A percentile compares a stretch with the other conserved stretches of the same genome.
phyloP scores from a whole-genome alignment of 2,797 vertebrate genomes.

The Liparis tanakae region DNA sequence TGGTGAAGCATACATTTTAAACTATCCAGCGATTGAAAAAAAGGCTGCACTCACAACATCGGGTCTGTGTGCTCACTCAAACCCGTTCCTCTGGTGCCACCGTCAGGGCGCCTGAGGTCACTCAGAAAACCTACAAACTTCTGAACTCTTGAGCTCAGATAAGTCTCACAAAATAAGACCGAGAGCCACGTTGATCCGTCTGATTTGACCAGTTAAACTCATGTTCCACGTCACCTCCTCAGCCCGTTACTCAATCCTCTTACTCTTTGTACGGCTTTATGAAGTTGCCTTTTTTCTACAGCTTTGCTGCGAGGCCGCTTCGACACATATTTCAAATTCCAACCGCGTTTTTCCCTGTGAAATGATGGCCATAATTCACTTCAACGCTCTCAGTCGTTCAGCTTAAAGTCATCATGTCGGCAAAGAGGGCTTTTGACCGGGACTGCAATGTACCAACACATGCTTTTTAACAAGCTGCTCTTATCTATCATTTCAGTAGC shows the following conservation, averaged over 20 bases:
- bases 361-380: constrained; percentile 11
- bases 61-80: background rate
- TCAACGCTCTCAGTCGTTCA: background rate
- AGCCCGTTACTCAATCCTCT: background rate
- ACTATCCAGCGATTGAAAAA: background rate
- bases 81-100: constrained; percentile 54
- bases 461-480: background rate
- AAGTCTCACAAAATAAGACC: background rate
- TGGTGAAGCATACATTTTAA: background rate
- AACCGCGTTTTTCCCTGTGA: constrained; percentile 7
- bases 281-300: background rate
- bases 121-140: background rate
- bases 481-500: background rate
- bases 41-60: background rate
- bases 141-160: background rate
- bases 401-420: constrained; percentile 19
- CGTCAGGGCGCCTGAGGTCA: constrained; percentile 44
- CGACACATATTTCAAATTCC: constrained; percentile 19
- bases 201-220: background rate
- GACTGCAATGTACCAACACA: background rate
- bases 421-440: background rate
- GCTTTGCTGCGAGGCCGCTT: too few relatives aligned
- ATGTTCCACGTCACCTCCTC: background rate
- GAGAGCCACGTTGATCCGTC: background rate
- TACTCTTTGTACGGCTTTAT: background rate